Evolutionary conservation across 2,797 vertebrate species (phyloP).

Genomic region (Lindbergichthys nudifrons): DNA sequence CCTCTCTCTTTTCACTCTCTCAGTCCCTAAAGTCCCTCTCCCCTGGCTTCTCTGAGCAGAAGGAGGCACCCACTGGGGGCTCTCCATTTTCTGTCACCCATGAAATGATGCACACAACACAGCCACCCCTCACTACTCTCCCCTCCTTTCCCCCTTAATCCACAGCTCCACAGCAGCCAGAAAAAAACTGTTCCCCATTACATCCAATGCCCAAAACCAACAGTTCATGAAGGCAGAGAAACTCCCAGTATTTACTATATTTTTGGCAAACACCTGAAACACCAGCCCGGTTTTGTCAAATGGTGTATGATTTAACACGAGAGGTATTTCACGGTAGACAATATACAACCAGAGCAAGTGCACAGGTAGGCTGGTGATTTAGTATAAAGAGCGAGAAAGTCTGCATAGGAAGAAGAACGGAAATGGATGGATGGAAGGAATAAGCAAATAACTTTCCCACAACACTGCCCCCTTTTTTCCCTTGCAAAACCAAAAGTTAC

Average conservation of each 20-base stretch:
- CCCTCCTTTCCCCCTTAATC: slow-evolving; percentile 37
- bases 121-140: slow-evolving; percentile 15
- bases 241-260: background rate
- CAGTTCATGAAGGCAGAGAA: slow-evolving; percentile 18
- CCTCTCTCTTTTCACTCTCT: slow-evolving; percentile 32
- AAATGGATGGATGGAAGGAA: too few relatives aligned
- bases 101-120: slow-evolving; percentile 72
- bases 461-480: too few relatives aligned
- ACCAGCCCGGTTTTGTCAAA: too few relatives aligned
- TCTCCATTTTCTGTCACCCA: slow-evolving; percentile 75
- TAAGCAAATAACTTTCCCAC: too few relatives aligned
- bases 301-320: too few relatives aligned
- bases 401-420: too few relatives aligned
- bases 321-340: too few relatives aligned
- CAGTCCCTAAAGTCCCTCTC: slow-evolving; percentile 58
- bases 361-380: too few relatives aligned
- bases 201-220: slow-evolving; percentile 1
- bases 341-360: too few relatives aligned
- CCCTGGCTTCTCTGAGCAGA: slow-evolving; percentile 62
- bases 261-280: background rate
- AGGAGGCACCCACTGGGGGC: slow-evolving; percentile 64
- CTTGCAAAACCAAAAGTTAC: too few relatives aligned
- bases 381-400: too few relatives aligned
- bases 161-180: slow-evolving; percentile 22
- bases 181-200: background rate